Percentiles rank a stretch among this genome's conserved stretches.
Conservation (phyloP, 2,113 vertebrate genomes). For the Cyphomyrus discorhynchus region DNA sequence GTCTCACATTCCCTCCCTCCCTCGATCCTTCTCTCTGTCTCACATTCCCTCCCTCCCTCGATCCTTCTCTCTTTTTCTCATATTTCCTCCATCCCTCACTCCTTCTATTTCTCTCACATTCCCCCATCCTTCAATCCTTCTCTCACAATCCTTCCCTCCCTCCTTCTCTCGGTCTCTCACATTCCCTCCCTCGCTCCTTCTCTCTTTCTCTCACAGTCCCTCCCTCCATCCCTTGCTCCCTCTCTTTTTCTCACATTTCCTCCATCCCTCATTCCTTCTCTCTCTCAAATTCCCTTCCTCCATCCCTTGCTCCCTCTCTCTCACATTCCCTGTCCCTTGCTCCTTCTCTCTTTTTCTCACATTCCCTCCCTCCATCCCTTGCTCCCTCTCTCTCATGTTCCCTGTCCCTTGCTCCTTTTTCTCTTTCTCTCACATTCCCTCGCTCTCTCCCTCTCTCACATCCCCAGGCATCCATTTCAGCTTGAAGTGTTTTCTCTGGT, state of each 20-base stretch:
- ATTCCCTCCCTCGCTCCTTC: background rate
- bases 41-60: background rate
- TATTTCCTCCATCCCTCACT: too few species aligned
- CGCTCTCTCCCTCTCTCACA: background rate
- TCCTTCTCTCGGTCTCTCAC: too few species aligned
- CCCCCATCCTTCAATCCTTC: background rate
- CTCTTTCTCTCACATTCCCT: background rate
- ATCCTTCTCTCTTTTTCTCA: too few species aligned
- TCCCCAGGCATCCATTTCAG: conserved; percentile 45
- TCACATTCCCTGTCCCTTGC: background rate
- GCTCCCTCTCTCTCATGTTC: background rate
- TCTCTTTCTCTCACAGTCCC: too few species aligned
- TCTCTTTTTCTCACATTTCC: too few species aligned
- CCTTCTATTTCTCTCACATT: background rate
- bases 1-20: background rate
- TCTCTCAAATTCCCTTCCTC: background rate
- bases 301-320: background rate
- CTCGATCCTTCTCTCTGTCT: background rate
- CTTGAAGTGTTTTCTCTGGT: conserved; percentile 42
- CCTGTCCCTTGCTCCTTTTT: background rate
- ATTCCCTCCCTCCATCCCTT: too few species aligned
- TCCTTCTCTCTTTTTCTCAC: background rate
- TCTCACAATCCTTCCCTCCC: background rate
- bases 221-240: background rate
- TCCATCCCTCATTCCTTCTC: background rate